Evolutionary conservation across 2,888 invertebrate species (phyloP), one percentile per base, ranked within the genome.

Genomic region (Caenorhabditis uteleia): DNA sequence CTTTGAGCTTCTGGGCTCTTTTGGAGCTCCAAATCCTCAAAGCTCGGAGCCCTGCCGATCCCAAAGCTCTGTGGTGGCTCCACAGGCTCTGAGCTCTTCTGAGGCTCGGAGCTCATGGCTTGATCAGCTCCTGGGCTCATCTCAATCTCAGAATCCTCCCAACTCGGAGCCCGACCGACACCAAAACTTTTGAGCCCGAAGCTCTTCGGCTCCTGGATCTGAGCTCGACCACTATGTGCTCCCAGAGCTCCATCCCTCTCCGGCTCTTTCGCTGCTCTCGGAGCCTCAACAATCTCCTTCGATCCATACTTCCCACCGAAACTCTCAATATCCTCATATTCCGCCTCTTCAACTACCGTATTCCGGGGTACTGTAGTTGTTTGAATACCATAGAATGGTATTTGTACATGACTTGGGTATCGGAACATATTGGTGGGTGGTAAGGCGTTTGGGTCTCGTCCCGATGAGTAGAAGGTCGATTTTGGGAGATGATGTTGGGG

Each of bases 351-450:
- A 44, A 29, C 39, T 45, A 36, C 34, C 5, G 34, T 26, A 36
- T 36, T 36, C 18, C 18, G n/a, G 1, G 57, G 34, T n/a, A 45
- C 57, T 10, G 57, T 45, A 0, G 57, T 58, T n/a, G 57, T 58
- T 0, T 49, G 50, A 5, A 39, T 12, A 8, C 50, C 50, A 31
- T 34, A 58, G 29, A 58, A 58, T 23, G 57, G 50, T 21, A 58
- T 58, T 8, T 58, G 16, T 3, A 58, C 57, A 12, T 45, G 49
- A 18, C 33, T 31, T 16, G 57, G 57, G 14, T 58, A 46, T 1
- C 57, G 50, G 50, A 58, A 58, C 1, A 58, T 34, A 21, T 38
- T 50, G 5, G 45, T 36, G 10, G 50, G 33, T 3, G 57, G 57
- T 3, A 31, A 23, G 0, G 57, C 18, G 18, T 50, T 46, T 3